Base-by-base conservation (phyloP, 2,113 vertebrate genomes). In the Larimichthys polyactis region DNA sequence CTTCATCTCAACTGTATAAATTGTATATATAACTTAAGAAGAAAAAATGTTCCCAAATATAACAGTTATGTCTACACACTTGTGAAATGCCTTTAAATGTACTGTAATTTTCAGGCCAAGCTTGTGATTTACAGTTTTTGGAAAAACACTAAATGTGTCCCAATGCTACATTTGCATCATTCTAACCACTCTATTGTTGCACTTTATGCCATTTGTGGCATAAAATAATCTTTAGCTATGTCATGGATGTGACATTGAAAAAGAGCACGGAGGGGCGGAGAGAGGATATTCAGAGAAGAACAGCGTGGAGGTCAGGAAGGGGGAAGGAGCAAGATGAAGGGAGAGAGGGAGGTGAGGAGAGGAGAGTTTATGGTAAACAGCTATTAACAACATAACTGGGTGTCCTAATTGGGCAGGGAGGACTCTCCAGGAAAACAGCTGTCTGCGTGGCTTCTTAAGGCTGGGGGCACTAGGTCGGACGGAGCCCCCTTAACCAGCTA, bases 381-480 rank as follows among this genome's bases (percentile, higher is more conserved):
- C 78, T 36, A 68, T 88, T 93, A 94, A 94, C 77, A 69, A 90
- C 89, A 88, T 91, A 91, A 94, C 85, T 81, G 84, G 51, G 83
- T 86, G 81, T 90, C 81, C 49, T 95, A 94, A 95, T 94, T 95
- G 90, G 84, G 67, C 68, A 69, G 66, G 48, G 54, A 68, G 54
- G 49, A 75, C 48, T 76, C 75, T 89, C 75, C 73, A 87, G 59
- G 78, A 76, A 83, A 89, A 84, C 87, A 88, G 91, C 89, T 93
- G 92, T 76, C 54, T 84, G 9, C 20, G 11, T 58, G 68, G 78
- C 86, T 83, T 79, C 87, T 86, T 79, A 62, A 78, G 71, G 64
- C 55, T 22, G 63, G 43, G 82, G 89, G 80, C 82, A 82, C 11
- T 19, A 77, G 87, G 83, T 89, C 79, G 19, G n/a, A 82, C 54